A percentile compares a stretch with the other conserved stretches of the same genome.
These are phyloP conservation scores for Eufriesea mexicana DNA, from an alignment of 1,140 invertebrate genomes.

Conservation along the genomic window DNA sequence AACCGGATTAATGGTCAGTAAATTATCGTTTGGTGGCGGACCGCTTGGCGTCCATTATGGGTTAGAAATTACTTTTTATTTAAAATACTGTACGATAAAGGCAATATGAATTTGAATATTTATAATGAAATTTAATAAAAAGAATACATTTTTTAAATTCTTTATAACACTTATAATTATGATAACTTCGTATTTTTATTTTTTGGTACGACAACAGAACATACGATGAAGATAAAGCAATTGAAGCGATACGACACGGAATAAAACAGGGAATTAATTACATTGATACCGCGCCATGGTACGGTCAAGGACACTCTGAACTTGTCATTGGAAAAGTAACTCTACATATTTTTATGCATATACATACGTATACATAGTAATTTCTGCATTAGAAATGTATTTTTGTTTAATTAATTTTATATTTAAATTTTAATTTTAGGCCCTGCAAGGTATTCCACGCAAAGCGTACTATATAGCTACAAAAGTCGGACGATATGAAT, in stretches of 20 bases:
- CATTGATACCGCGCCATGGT: slow-evolving; percentile 95
- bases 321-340: slow-evolving; percentile 90
- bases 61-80: slow-evolving; percentile 64
- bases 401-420: slow-evolving; percentile 8
- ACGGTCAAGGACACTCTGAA: slow-evolving; percentile 94
- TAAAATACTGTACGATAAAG: not conserved
- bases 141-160: not conserved
- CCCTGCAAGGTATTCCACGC: slow-evolving; percentile 90
- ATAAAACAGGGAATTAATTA: slow-evolving; percentile 93
- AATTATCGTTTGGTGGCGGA: slow-evolving; percentile 84
- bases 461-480: slow-evolving; percentile 94
- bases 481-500: slow-evolving; percentile 94
- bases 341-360: slow-evolving; percentile 25
- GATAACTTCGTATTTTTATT: not conserved
- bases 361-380: not conserved
- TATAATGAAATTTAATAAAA: not conserved
- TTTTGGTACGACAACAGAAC: slow-evolving; percentile 76
- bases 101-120: not conserved
- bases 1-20: slow-evolving; percentile 84
- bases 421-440: slow-evolving; percentile 81
- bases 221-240: slow-evolving; percentile 85
- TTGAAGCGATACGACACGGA: slow-evolving; percentile 87
- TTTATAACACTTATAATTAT: not conserved
- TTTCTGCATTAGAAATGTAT: slow-evolving; percentile 10
- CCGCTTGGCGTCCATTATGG: slow-evolving; percentile 80